Conservation (phyloP, 2,113 vertebrate genomes). For the Oostethus manadensis region DNA sequence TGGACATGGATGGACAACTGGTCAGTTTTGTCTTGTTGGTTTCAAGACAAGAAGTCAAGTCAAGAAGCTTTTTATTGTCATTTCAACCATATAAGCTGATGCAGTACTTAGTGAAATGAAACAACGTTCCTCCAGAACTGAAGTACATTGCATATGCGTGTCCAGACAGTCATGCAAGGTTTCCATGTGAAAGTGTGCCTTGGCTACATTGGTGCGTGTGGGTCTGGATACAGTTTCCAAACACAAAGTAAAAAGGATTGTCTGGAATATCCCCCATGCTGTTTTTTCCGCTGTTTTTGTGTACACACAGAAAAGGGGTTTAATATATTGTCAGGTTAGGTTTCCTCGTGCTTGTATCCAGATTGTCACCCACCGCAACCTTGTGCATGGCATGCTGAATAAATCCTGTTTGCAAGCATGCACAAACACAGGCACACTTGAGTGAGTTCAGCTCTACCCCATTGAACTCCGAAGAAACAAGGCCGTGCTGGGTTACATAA, state of each 20-base stretch:
- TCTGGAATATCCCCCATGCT: constrained; percentile 53
- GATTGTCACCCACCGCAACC: constrained; percentile 55
- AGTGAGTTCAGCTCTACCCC: constrained; percentile 65
- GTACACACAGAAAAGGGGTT: constrained; percentile 13
- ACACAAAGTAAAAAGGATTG: constrained; percentile 74
- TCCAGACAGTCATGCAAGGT: constrained; percentile 8
- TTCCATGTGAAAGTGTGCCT: constrained; percentile 17
- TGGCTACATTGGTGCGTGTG: constrained; percentile 42
- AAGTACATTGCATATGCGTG: too few species aligned
- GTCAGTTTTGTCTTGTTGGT: too few species aligned
- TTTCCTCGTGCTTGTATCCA: constrained; percentile 64
- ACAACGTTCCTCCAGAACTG: too few species aligned
- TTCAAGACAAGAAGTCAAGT: too few species aligned
- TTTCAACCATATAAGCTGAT: too few species aligned
- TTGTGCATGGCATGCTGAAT: constrained; percentile 59
- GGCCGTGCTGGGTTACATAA: constrained; percentile 17
- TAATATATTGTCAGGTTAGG: constrained; percentile 46
- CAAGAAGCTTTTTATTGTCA: too few species aligned
- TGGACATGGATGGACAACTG: too few species aligned
- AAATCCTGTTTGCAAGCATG: constrained; percentile 57
- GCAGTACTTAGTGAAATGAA: too few species aligned
- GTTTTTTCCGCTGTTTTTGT: constrained; percentile 25
- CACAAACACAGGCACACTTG: constrained; percentile 27
- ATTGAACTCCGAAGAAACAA: constrained; percentile 58
- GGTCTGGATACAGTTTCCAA: constrained; percentile 60